Evolutionary conservation across 2,888 invertebrate genomes (phyloP).

Genomic region (Drosophila greeni): DNA sequence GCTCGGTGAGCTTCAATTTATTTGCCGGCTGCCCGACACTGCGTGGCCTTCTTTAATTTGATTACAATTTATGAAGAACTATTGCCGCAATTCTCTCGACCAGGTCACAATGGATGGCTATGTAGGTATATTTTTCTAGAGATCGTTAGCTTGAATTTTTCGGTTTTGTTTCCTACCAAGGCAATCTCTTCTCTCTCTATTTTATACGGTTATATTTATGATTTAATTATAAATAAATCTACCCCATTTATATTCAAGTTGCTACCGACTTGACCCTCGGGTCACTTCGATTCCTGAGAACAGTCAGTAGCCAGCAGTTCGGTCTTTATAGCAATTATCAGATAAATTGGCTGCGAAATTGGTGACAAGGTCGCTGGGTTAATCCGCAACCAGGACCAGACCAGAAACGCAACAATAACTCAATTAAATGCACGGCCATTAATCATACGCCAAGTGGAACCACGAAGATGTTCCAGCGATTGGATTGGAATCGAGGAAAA

Average conservation of each 20-base stretch:
- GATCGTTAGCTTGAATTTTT: neutral
- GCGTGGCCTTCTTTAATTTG: constrained; percentile 69
- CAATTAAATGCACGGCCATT: constrained; percentile 69
- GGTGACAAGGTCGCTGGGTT: constrained; percentile 71
- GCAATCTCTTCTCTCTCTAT: neutral
- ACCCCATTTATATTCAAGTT: neutral
- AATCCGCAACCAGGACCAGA: constrained; percentile 50
- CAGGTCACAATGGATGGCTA: neutral
- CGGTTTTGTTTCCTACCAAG: neutral
- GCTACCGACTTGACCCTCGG: neutral
- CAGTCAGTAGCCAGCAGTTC: neutral
- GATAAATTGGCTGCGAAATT: constrained; percentile 27
- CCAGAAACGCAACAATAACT: constrained; percentile 63
- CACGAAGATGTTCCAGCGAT: constrained; percentile 16
- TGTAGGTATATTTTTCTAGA: neutral
- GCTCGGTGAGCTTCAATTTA: constrained; percentile 54
- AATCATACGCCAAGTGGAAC: constrained; percentile 69
- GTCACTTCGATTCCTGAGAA: neutral
- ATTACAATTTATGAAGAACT: constrained; percentile 74
- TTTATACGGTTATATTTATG: neutral
- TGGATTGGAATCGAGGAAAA: constrained; percentile 5
- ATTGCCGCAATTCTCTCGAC: constrained; percentile 1
- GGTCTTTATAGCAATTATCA: constrained; percentile 11
- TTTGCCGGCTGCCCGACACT: constrained; percentile 50
- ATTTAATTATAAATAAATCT: neutral